Conservation (phyloP, 2,113 vertebrate genomes). For the Tyto alba region DNA sequence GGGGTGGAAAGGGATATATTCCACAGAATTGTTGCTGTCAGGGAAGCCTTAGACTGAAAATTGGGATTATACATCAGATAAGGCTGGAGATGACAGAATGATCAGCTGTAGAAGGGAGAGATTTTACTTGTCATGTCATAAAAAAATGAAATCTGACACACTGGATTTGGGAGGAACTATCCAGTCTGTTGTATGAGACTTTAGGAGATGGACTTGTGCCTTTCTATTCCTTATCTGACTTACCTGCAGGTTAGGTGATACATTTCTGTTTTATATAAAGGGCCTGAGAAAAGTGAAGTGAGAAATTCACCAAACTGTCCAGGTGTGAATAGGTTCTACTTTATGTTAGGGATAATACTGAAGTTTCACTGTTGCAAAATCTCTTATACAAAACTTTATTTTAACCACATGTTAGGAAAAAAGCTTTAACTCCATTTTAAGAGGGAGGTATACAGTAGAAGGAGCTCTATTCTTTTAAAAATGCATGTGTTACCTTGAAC, state of each 20-base stretch:
- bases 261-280: neutral
- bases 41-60: neutral
- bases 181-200: neutral
- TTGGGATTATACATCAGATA: neutral
- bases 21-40: neutral
- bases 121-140: neutral
- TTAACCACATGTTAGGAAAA: neutral
- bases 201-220: neutral
- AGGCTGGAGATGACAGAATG: neutral
- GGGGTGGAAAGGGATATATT: neutral
- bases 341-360: neutral
- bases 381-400: neutral
- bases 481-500: neutral
- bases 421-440: neutral
- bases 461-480: neutral
- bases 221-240: neutral
- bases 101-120: neutral
- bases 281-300: neutral
- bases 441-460: neutral
- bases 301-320: neutral
- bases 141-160: neutral
- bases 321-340: neutral
- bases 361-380: neutral
- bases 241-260: neutral
- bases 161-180: neutral